Percentiles rank a stretch among this genome's conserved stretches.
phyloP scores from a whole-genome alignment of 53 echinoderm and acorn worm species.

The Luidia sarsii region DNA sequence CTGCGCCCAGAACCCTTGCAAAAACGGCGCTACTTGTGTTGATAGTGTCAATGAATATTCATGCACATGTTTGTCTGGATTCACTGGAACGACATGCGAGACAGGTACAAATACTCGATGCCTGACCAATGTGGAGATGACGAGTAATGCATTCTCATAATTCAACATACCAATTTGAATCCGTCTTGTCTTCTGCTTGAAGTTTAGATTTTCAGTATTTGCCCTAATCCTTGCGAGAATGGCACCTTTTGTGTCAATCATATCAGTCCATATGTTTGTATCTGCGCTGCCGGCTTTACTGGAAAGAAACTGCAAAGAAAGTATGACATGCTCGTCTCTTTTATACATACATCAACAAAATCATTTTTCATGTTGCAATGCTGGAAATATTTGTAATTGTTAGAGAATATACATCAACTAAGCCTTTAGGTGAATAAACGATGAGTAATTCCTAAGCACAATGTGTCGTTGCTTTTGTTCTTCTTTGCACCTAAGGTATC shows the following conservation, averaged over 20 bases:
- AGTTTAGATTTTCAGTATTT: neutral
- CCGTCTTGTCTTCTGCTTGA: neutral
- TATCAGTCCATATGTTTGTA: neutral
- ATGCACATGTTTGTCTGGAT: neutral
- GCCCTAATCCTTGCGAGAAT: neutral
- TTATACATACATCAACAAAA: neutral
- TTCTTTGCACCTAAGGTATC: neutral
- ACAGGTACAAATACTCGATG: too few species aligned
- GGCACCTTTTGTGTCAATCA: neutral
- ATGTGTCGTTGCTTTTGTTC: neutral
- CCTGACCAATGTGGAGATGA: too few species aligned
- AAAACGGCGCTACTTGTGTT: neutral
- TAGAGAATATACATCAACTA: too few species aligned
- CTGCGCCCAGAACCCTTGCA: neutral
- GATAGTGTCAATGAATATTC: neutral
- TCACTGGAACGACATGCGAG: neutral
- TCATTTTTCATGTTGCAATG: neutral
- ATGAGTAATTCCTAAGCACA: neutral
- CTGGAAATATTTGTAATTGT: too few species aligned
- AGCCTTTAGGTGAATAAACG: neutral
- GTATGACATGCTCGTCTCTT: too few species aligned
- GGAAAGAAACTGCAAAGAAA: too few species aligned
- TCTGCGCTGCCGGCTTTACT: neutral
- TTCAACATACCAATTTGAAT: neutral
- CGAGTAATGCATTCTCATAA: too few species aligned